Conservation (phyloP, 2,113 vertebrate genomes). For the Pipra filicauda region DNA sequence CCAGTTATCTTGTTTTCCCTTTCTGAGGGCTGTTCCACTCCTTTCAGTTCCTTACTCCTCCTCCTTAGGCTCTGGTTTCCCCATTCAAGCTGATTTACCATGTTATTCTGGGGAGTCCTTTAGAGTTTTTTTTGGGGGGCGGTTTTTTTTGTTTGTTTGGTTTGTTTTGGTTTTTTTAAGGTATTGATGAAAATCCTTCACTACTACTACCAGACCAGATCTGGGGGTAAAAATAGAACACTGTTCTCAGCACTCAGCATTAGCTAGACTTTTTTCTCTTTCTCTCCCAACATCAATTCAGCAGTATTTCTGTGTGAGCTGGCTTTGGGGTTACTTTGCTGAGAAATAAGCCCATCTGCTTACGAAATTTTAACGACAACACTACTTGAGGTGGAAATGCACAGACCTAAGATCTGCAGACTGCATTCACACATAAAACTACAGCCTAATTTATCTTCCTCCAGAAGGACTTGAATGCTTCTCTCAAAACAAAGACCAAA, state of each 20-base stretch:
- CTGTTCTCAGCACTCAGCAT: neutral
- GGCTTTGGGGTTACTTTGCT: constrained; percentile 35
- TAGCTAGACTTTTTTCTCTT: neutral
- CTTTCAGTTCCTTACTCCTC: constrained; percentile 4
- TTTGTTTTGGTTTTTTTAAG: neutral
- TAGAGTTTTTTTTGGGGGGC: neutral
- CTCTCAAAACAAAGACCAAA: neutral
- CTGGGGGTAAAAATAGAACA: constrained; percentile 26
- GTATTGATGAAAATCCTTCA: neutral
- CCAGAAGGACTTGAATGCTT: neutral
- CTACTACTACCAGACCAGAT: neutral
- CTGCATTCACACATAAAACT: neutral
- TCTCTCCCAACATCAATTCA: neutral
- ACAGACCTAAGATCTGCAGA: neutral
- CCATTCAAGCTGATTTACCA: neutral
- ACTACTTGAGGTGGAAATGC: neutral
- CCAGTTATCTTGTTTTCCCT: constrained; percentile 22
- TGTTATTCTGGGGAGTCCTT: neutral
- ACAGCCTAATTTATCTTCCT: neutral
- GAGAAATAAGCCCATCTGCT: constrained; percentile 11
- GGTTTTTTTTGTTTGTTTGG: neutral
- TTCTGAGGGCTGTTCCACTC: neutral
- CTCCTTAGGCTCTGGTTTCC: neutral
- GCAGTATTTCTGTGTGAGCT: constrained; percentile 1
- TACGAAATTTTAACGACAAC: constrained; percentile 18